Percentiles rank a stretch among this genome's conserved stretches.
Conservation (phyloP, 2,113 vertebrate species). For the Lepus timidus region DNA sequence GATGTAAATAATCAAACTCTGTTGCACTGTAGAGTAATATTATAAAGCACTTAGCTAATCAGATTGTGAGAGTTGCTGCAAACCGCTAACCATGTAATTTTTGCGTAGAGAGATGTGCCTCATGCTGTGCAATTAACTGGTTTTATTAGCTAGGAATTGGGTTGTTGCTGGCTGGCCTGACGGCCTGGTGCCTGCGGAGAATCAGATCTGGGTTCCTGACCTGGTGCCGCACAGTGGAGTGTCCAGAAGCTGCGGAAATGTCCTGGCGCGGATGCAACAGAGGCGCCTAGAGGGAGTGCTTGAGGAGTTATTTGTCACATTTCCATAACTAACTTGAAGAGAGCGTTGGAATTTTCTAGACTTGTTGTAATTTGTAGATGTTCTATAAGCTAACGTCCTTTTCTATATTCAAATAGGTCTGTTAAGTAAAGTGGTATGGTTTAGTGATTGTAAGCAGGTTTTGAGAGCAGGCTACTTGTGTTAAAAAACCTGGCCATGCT, state of each 20-base stretch:
- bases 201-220: conserved; percentile 57
- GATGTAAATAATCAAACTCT: conserved; percentile 84
- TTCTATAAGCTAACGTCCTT: conserved; percentile 20
- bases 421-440: background rate
- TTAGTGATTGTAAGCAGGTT: conserved; percentile 35
- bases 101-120: conserved; percentile 71
- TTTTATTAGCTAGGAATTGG: conserved; percentile 79
- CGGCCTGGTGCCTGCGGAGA: conserved; percentile 39
- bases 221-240: conserved; percentile 15
- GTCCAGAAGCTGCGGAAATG: background rate
- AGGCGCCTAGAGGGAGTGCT: background rate
- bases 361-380: background rate
- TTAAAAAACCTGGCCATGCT: conserved; percentile 34
- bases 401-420: conserved; percentile 37
- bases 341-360: conserved; percentile 23
- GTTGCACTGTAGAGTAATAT: conserved; percentile 78
- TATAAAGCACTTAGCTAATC: conserved; percentile 84
- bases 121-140: conserved; percentile 83
- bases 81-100: conserved; percentile 83
- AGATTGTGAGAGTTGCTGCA: conserved; percentile 81
- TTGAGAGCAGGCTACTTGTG: background rate
- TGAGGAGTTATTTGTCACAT: background rate
- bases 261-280: background rate
- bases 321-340: background rate
- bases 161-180: conserved; percentile 61